Percentiles rank a stretch among this genome's conserved stretches.
These are phyloP conservation scores for Papilio machaon DNA, from an alignment of 1,140 invertebrate species.

Conservation along the genomic window DNA sequence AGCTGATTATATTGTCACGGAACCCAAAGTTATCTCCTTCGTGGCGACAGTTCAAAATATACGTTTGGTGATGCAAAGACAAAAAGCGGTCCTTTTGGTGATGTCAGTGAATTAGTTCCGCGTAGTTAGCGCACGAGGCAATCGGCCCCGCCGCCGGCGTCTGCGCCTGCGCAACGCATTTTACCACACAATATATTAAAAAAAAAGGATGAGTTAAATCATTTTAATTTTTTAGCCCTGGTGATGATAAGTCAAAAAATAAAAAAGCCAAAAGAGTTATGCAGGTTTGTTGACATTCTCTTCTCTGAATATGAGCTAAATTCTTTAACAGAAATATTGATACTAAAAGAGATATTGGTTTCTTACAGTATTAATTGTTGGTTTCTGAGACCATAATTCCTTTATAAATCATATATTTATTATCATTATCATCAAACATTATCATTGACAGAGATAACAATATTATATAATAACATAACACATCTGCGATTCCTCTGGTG, in stretches of 20 bases:
- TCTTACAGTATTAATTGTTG: no score
- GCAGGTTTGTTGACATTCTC: background rate
- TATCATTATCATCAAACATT: no score
- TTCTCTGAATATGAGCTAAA: no score
- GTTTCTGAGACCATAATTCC: no score
- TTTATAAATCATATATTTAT: no score
- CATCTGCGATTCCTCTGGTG: no score
- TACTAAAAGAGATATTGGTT: no score
- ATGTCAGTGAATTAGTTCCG: constrained; percentile 72
- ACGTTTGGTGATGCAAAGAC: constrained; percentile 56
- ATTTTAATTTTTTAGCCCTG: background rate
- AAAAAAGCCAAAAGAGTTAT: background rate
- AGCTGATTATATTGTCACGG: background rate
- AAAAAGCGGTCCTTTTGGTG: constrained; percentile 60
- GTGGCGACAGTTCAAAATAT: constrained; percentile 39
- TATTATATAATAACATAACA: no score
- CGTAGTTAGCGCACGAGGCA: constrained; percentile 61
- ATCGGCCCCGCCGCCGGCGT: constrained; percentile 59
- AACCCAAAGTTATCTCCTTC: background rate
- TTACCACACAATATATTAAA: background rate
- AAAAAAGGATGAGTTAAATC: background rate
- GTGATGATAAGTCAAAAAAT: background rate
- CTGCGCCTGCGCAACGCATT: constrained; percentile 46
- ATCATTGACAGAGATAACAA: no score
- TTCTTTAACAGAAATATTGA: no score